Conservation (phyloP, 2,113 vertebrate species). For the Hemiprocne comata region DNA sequence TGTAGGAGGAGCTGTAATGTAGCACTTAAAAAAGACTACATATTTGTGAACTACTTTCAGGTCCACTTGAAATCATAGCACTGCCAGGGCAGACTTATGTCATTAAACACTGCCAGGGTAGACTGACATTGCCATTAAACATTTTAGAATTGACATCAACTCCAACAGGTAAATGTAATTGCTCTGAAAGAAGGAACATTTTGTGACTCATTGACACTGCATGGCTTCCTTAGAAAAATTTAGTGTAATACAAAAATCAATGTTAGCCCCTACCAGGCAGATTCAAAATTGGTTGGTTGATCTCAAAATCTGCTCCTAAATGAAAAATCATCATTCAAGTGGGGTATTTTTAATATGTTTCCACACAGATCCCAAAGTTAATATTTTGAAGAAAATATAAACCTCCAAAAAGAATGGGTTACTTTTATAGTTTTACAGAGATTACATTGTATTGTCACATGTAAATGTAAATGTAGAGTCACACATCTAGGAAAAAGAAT, state of each 20-base stretch:
- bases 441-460: not conserved
- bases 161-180: not conserved
- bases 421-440: not conserved
- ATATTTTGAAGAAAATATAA: not conserved
- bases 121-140: not conserved
- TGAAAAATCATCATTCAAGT: not conserved
- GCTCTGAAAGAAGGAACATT: not conserved
- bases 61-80: not conserved
- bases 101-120: not conserved
- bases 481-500: not conserved
- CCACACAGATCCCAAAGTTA: not conserved
- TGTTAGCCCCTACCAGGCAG: not conserved
- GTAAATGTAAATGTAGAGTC: not conserved
- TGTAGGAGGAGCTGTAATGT: not conserved
- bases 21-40: not conserved
- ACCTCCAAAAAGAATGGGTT: not conserved
- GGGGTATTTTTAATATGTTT: not conserved
- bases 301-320: not conserved
- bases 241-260: not conserved
- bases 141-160: not conserved
- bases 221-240: not conserved
- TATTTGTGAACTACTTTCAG: not conserved
- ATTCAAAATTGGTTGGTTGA: not conserved
- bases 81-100: not conserved
- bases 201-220: not conserved